Evolutionary conservation across 2,113 vertebrate genomes (phyloP).

Genomic region (Dascyllus trimaculatus): DNA sequence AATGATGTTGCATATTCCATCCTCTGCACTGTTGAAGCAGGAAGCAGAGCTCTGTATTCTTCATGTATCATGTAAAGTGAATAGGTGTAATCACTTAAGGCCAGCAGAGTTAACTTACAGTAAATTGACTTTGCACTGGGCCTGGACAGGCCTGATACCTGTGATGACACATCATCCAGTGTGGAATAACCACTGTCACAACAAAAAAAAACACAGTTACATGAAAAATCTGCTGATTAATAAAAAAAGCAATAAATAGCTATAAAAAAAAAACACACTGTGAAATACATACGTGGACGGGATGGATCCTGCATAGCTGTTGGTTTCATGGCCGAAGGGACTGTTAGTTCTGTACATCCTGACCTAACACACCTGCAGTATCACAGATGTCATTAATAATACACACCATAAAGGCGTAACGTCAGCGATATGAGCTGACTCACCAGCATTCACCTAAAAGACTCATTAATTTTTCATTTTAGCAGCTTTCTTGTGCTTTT

Average conservation of each 20-base stretch:
- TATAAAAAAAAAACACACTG: background rate
- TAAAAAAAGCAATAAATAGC: background rate
- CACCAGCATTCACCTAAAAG: background rate
- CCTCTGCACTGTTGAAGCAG: slow-evolving; percentile 86
- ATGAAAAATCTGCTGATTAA: background rate
- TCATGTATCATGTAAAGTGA: background rate
- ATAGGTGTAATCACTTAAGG: background rate
- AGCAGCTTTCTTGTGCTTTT: background rate
- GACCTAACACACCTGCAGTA: slow-evolving; percentile 40
- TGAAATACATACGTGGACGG: slow-evolving; percentile 71
- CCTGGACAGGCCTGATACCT: slow-evolving; percentile 67
- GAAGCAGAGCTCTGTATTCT: background rate
- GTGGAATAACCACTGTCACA: slow-evolving; percentile 61
- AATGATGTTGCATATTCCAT: slow-evolving; percentile 86
- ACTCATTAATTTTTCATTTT: background rate
- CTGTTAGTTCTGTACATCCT: slow-evolving; percentile 73
- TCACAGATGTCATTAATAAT: background rate
- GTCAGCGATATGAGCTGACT: background rate
- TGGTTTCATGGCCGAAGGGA: slow-evolving; percentile 57
- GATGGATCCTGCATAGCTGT: slow-evolving; percentile 68
- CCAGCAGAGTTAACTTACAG: slow-evolving; percentile 80
- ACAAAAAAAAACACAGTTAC: background rate
- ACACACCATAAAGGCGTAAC: background rate
- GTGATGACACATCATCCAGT: slow-evolving; percentile 67
- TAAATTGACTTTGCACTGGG: slow-evolving; percentile 91